Conservation (phyloP, 1,140 invertebrate genomes). For the Drosophila burlai region DNA sequence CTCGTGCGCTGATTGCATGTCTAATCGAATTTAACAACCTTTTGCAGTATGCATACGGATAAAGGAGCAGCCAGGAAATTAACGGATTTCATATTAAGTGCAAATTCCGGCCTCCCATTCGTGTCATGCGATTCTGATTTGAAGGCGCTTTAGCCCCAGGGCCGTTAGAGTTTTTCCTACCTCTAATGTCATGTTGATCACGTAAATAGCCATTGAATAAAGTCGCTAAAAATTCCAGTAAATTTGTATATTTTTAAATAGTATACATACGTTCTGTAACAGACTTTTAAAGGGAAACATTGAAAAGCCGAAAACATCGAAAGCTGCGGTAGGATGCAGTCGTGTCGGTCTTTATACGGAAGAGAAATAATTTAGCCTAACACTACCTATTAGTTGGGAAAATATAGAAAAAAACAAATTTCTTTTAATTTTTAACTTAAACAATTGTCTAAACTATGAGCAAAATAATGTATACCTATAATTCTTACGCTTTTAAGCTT, state of each 20-base stretch:
- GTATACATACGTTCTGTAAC: background rate
- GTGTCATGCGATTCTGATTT: constrained; percentile 80
- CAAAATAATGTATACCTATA: too few species aligned
- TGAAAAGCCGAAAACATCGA: background rate
- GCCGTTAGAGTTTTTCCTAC: background rate
- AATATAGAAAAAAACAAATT: too few species aligned
- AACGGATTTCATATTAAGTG: constrained; percentile 72
- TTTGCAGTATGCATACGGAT: constrained; percentile 55
- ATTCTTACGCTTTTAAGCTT: too few species aligned
- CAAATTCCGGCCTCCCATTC: constrained; percentile 65
- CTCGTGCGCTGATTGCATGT: constrained; percentile 64
- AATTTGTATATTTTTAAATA: background rate
- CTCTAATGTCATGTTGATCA: background rate
- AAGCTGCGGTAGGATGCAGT: too few species aligned
- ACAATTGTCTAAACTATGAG: too few species aligned
- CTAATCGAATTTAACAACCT: constrained; percentile 79
- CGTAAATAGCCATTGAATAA: background rate
- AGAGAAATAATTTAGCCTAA: too few species aligned
- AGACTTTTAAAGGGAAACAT: background rate
- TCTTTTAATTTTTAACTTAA: too few species aligned
- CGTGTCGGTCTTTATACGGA: too few species aligned
- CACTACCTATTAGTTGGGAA: too few species aligned
- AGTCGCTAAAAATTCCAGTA: background rate
- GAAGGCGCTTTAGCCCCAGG: constrained; percentile 34
- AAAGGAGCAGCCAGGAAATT: constrained; percentile 44